These are phyloP conservation scores for Sinosuthora webbiana DNA, from an alignment of 2,113 vertebrate species.

Conservation along the genomic window DNA sequence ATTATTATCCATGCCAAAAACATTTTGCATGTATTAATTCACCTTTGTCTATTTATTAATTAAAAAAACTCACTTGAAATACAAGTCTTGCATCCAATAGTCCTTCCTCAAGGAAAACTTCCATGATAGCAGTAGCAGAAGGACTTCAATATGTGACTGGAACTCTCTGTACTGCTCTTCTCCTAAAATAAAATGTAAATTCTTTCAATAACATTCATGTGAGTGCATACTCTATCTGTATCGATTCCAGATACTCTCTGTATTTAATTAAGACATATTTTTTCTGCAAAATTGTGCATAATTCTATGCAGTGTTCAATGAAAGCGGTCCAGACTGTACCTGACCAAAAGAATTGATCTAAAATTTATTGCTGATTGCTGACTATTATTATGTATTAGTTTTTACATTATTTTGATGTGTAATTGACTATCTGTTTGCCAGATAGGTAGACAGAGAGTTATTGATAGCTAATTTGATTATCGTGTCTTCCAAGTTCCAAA, in stretches of 20 bases:
- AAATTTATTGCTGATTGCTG: neutral
- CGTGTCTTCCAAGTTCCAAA: neutral
- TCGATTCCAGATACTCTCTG: neutral
- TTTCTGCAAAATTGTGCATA: neutral
- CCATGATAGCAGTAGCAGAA: neutral
- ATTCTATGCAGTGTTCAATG: neutral
- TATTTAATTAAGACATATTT: conserved; percentile 16
- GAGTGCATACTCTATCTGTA: neutral
- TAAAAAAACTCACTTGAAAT: neutral
- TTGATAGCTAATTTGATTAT: neutral
- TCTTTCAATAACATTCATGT: conserved; percentile 9
- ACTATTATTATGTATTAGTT: neutral
- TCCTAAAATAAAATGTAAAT: neutral
- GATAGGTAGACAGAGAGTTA: neutral
- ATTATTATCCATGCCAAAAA: neutral
- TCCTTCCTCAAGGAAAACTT: neutral
- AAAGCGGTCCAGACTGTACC: neutral
- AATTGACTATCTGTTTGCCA: neutral
- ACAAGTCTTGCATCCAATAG: neutral
- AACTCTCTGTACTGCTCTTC: neutral
- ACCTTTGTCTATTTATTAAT: conserved; percentile 16
- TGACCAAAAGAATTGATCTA: neutral
- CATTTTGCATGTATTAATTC: neutral
- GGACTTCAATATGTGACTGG: neutral
- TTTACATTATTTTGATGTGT: neutral